These are phyloP conservation scores for Acanthisitta chloris DNA, from an alignment of 2,113 vertebrate genomes.

Conservation along the genomic window DNA sequence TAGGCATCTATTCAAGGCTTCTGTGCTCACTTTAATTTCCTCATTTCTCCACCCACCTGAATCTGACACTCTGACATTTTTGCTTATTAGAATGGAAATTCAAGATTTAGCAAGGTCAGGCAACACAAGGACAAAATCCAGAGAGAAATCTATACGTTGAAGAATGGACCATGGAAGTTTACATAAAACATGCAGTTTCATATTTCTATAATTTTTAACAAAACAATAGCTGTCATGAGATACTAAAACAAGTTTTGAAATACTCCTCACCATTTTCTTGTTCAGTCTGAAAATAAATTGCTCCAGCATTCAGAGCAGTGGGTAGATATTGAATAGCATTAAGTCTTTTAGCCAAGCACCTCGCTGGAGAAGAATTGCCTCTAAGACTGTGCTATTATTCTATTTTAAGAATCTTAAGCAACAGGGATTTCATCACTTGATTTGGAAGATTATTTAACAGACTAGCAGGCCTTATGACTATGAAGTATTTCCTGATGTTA, in stretches of 20 bases:
- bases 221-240: background rate
- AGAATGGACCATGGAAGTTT: background rate
- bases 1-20: background rate
- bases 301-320: constrained; percentile 3
- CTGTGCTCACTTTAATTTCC: background rate
- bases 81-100: constrained; percentile 1
- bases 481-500: background rate
- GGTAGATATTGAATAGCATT: background rate
- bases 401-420: constrained; percentile 32
- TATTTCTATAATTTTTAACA: background rate
- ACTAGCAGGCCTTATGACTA: background rate
- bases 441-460: constrained; percentile 20
- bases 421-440: background rate
- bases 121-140: background rate
- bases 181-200: background rate
- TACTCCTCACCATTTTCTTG: background rate
- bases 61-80: background rate
- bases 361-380: background rate
- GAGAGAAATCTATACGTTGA: background rate
- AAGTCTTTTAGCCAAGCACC: background rate
- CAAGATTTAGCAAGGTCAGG: background rate
- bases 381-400: background rate
- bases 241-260: background rate
- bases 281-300: background rate
- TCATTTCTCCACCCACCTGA: background rate